These are phyloP conservation scores for Phycodurus eques DNA, from an alignment of 2,113 vertebrate genomes.

Conservation along the genomic window DNA sequence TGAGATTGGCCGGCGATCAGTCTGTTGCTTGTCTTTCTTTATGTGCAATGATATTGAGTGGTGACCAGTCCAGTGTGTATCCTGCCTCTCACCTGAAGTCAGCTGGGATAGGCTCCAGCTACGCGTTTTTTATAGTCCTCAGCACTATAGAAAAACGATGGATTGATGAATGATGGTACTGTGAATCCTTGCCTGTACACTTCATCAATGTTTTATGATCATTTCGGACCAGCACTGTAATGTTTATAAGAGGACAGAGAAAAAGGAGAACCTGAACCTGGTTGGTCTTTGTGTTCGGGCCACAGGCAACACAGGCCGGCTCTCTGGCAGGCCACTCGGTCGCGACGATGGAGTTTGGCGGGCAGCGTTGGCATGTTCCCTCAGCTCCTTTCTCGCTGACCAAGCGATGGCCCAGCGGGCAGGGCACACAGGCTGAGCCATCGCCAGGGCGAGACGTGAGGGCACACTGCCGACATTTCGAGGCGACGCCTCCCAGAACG, in stretches of 20 bases:
- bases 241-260: neutral
- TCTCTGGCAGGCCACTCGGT: conserved; percentile 74
- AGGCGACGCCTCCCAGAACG: conserved; percentile 83
- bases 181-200: neutral
- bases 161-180: neutral
- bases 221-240: neutral
- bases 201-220: neutral
- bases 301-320: conserved; percentile 80
- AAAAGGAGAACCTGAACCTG: conserved; percentile 64
- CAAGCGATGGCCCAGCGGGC: conserved; percentile 81
- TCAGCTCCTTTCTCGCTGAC: conserved; percentile 57
- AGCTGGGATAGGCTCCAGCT: no score
- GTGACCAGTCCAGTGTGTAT: no score
- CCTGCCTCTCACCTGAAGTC: no score
- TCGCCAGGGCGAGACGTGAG: conserved; percentile 44
- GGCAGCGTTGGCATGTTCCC: conserved; percentile 77
- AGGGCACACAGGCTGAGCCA: conserved; percentile 81
- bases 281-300: conserved; percentile 83
- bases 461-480: conserved; percentile 84
- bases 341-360: conserved; percentile 77
- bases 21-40: no score
- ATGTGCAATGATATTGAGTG: no score
- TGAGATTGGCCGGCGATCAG: no score
- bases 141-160: no score
- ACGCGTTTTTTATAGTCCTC: no score